Evolutionary conservation across 2,797 vertebrate genomes (phyloP).

Genomic region (Paedocypris micromegethes): DNA sequence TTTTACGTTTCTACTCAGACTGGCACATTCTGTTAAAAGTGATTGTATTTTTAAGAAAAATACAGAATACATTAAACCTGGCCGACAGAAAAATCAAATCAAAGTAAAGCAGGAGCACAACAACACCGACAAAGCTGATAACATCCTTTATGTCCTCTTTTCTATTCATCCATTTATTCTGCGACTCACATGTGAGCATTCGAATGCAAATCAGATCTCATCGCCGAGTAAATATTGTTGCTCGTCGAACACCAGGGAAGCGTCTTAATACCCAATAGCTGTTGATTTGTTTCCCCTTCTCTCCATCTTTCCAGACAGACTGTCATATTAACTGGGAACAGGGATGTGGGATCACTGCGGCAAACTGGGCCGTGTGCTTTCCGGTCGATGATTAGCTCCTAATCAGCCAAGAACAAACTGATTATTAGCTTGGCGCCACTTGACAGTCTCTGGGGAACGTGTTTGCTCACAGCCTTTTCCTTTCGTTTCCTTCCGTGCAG

Average conservation of each 20-base stretch:
- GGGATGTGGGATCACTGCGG: constrained; percentile 45
- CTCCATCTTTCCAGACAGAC: constrained; percentile 58
- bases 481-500: constrained; percentile 38
- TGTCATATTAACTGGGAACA: constrained; percentile 56
- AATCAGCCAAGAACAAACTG: constrained; percentile 92
- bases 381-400: constrained; percentile 85
- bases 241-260: constrained; percentile 62
- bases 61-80: background rate
- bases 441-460: constrained; percentile 76
- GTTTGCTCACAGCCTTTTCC: constrained; percentile 47
- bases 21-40: background rate
- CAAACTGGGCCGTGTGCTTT: constrained; percentile 59
- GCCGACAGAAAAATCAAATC: background rate
- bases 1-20: too few species aligned
- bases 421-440: constrained; percentile 85
- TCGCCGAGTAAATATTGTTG: constrained; percentile 76
- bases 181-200: constrained; percentile 37
- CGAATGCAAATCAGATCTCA: constrained; percentile 54
- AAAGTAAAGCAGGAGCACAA: constrained; percentile 3
- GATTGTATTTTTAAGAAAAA: background rate
- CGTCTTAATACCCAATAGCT: constrained; percentile 64
- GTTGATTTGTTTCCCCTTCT: constrained; percentile 55
- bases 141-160: constrained; percentile 28
- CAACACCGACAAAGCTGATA: background rate
- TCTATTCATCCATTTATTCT: constrained; percentile 45